Evolutionary conservation across 2,888 invertebrate genomes (phyloP), one percentile per base, ranked within the genome.

Genomic region (Eumerus sabulonum): DNA sequence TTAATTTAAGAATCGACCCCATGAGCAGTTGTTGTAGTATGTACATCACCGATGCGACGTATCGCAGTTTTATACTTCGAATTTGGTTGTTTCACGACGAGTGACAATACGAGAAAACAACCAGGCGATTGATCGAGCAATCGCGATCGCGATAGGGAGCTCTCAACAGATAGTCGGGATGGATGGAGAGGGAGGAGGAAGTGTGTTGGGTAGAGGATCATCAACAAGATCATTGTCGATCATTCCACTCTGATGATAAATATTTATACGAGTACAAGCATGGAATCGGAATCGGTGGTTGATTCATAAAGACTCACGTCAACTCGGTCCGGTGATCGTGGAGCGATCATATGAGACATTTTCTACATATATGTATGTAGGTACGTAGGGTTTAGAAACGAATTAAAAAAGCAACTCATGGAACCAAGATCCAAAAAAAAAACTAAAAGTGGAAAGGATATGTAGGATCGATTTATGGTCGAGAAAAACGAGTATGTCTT

Each of bases 401-500:
- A 62, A 18, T 18, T 13, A 11, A 40, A n/a, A 40, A 40, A 40
- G 40, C 1, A 9, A 40, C 11, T 11, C 1, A 9, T 40, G 11
- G 5, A 3, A n/a, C 5, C 14, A 17, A 36, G 12, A 14, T 27
- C 27, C 11, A 18, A 47, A 27, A 53, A 9, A 27, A 57, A 63
- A 57, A 60, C 53, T n/a, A n/a, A 70, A 70, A 76, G 70, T 70
- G 54, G 70, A 76, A 76, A 76, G 76, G 76, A 76, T 76, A 76
- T 36, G 11, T 76, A 59, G 73, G 77, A 77, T 77, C 77, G 77
- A 77, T 77, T 77, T 77, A 77, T 73, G 77, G 73, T 73, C 67
- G 57, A 63, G 73, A 59, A 77, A 73, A 79, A 79, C 79, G 47
- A 74, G 79, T 74, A 79, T 79, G 54, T 54, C 53, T 54, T 64